Evolutionary conservation across 2,113 vertebrate genomes (phyloP).

Genomic region (Onychorhynchus coronatus): DNA sequence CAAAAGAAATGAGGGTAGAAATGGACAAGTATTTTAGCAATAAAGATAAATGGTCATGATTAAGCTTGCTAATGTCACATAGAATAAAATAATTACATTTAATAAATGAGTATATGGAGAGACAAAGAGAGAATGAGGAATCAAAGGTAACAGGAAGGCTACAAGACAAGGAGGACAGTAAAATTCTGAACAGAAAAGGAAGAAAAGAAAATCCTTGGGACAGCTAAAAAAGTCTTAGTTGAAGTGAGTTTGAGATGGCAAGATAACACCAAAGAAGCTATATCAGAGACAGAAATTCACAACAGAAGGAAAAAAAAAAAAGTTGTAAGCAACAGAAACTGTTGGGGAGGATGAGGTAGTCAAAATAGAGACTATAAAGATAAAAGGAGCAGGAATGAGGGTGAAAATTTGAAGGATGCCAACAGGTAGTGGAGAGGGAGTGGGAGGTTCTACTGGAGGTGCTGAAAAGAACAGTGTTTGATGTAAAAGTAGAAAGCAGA

Average conservation of each 20-base stretch:
- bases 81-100: not conserved
- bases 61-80: not conserved
- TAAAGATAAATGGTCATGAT: not conserved
- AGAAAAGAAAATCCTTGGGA: not conserved
- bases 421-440: not conserved
- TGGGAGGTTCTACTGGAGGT: not conserved
- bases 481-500: not conserved
- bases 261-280: not conserved
- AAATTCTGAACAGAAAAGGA: not conserved
- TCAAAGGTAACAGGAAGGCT: not conserved
- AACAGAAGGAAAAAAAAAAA: not conserved
- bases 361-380: conserved; percentile 5
- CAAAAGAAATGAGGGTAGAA: not conserved
- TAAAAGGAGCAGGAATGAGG: not conserved
- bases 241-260: not conserved
- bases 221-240: not conserved
- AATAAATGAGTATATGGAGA: not conserved
- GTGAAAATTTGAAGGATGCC: not conserved
- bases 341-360: not conserved
- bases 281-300: not conserved
- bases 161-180: not conserved
- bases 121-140: not conserved
- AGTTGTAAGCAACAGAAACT: not conserved
- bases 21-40: not conserved
- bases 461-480: not conserved